These are phyloP conservation scores for Cairina moschata DNA, from an alignment of 2,113 vertebrate genomes.

Conservation along the genomic window DNA sequence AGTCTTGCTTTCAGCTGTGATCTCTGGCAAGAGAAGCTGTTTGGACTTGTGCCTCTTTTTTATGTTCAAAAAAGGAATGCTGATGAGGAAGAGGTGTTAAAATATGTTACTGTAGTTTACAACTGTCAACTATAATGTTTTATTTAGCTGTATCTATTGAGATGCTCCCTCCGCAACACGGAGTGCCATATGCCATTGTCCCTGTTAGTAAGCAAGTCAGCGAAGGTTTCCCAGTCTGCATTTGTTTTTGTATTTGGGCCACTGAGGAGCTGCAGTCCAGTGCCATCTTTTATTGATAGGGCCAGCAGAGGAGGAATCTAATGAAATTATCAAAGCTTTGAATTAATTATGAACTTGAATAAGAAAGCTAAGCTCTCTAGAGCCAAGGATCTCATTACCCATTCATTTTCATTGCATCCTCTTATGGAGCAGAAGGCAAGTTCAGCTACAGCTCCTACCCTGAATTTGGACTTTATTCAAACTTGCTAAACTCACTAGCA, in stretches of 20 bases:
- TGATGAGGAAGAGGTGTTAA: conserved; percentile 66
- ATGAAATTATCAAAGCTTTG: conserved; percentile 99
- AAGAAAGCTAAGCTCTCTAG: conserved; percentile 92
- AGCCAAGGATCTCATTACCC: conserved; percentile 89
- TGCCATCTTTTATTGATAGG: conserved; percentile 97
- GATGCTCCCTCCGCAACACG: conserved; percentile 71
- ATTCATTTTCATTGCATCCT: conserved; percentile 92
- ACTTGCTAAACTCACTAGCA: conserved; percentile 70
- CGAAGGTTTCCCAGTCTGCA: conserved; percentile 71
- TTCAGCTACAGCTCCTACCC: conserved; percentile 79
- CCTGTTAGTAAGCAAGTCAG: conserved; percentile 69
- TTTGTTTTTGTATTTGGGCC: conserved; percentile 74
- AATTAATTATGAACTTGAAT: conserved; percentile 99
- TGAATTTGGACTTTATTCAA: conserved; percentile 89
- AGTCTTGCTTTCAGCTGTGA: not conserved
- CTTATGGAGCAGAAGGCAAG: conserved; percentile 86
- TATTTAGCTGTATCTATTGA: conserved; percentile 81
- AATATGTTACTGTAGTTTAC: conserved; percentile 74
- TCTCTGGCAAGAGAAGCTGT: conserved; percentile 18
- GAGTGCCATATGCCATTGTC: conserved; percentile 86
- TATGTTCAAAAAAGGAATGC: conserved; percentile 37
- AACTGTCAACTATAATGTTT: conserved; percentile 78
- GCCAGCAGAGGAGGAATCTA: conserved; percentile 86
- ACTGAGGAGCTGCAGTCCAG: conserved; percentile 85
- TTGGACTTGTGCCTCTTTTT: conserved; percentile 54